phyloP scores from a whole-genome alignment of 2,113 vertebrate species.

The Corvus hawaiiensis region DNA sequence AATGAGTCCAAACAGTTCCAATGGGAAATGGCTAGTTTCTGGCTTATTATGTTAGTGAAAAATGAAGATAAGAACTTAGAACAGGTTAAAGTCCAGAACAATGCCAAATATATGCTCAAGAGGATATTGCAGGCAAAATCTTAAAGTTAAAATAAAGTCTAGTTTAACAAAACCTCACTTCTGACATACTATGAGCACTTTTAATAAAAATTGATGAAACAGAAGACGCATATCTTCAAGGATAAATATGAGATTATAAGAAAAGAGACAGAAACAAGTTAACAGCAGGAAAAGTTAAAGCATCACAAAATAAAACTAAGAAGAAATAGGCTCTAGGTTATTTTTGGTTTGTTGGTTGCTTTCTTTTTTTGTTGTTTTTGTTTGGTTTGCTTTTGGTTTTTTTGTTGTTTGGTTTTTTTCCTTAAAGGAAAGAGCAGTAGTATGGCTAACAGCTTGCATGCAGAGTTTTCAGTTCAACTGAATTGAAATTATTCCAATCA shows the following conservation, averaged over 20 bases:
- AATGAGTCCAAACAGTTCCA: background rate
- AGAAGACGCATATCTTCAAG: background rate
- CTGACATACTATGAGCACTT: background rate
- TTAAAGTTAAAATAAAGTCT: background rate
- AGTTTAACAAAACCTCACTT: background rate
- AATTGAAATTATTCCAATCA: background rate
- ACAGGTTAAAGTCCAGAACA: background rate
- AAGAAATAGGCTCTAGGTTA: background rate
- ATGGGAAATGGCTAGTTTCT: background rate
- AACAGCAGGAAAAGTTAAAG: background rate
- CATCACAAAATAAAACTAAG: background rate
- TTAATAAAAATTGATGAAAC: background rate
- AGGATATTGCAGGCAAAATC: background rate
- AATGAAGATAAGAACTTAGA: constrained; percentile 14
- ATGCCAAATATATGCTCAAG: background rate
- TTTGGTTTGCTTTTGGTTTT: background rate
- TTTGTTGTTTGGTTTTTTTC: background rate
- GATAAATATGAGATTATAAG: background rate
- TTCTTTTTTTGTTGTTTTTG: background rate
- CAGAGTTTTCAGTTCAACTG: background rate
- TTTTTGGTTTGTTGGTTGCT: background rate
- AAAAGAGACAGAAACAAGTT: background rate
- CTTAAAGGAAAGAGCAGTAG: background rate
- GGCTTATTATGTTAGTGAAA: background rate
- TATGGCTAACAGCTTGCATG: background rate